Evolutionary conservation across 2,888 invertebrate species (phyloP), one percentile per base, ranked within the genome.

Genomic region (Monochamus alternatus): DNA sequence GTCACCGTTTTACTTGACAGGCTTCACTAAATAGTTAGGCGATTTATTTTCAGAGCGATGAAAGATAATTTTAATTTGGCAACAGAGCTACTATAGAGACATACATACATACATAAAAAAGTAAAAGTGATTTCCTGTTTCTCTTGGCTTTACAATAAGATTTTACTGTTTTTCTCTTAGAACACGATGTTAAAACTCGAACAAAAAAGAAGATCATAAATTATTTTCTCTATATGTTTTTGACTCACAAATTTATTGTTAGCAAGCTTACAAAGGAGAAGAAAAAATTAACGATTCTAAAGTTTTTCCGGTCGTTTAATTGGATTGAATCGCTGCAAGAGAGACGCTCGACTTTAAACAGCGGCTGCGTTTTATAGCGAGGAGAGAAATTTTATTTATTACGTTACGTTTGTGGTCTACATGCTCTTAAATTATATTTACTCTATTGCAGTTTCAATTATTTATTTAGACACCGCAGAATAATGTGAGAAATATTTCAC

Each of bases 291-390:
- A 87, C 87, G 87, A 87, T 88, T 87, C 84, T 81, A 81, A 86
- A 87, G 87, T 88, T 88, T 88, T 88, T 87, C 87, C 87, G 87
- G 86, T 85, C 87, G 87, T 88, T 88, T 88, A 88, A 88, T 88
- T 88, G 87, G 86, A 88, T 86, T 84, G 87, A 87, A 87, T 87
- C 83, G 87, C 87, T 82, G 84, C 85, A 87, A 87, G 84, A 84
- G 84, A 82, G 85, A 83, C 79, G 78, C 82, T 78, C 67, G 81
- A 78, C 83, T 83, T 80, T 83, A 81, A 84, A 84, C 84, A 82
- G 84, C 86, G 87, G 87, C 87, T 88, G 88, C 87, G 83, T 87
- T 88, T 88, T 88, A 88, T 87, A 81, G 87, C 85, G 73, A 73
- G 76, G 81, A 73, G 75, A 76, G 77, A 74, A 77, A 76, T 81